Conservation (phyloP, 30 jellyfish, hydroid and myxozoan species). For the Aurelia sp. region DNA sequence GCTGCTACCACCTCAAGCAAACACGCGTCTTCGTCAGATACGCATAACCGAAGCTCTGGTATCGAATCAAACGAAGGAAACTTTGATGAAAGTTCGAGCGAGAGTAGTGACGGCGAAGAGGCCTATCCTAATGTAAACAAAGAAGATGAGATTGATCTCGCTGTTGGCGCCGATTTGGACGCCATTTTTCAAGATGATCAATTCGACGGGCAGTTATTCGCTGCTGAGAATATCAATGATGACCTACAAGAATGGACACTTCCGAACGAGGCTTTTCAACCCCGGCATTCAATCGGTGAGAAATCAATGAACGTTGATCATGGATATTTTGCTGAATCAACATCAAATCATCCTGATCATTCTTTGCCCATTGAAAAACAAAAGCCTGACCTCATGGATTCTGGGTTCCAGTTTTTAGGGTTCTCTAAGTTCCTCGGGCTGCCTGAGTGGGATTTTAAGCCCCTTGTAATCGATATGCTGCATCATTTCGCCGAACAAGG, state of each 20-base stretch:
- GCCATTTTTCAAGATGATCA: conserved; percentile 92
- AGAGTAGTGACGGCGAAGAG: conserved; percentile 53
- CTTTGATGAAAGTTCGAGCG: conserved; percentile 30
- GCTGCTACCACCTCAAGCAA: conserved; percentile 5
- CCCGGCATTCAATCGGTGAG: conserved; percentile 77
- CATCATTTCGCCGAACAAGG: conserved; percentile 90
- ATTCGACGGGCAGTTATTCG: conserved; percentile 76
- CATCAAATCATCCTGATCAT: conserved; percentile 40
- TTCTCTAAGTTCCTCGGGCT: conserved; percentile 52
- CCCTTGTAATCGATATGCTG: conserved; percentile 82
- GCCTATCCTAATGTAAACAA: conserved; percentile 46
- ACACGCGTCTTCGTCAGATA: conserved; percentile 45
- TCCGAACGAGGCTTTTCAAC: conserved; percentile 86
- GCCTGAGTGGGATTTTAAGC: conserved; percentile 92
- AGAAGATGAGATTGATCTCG: conserved; percentile 56
- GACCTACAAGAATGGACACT: conserved; percentile 79
- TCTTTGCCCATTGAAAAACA: conserved; percentile 38
- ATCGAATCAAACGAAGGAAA: conserved; percentile 38
- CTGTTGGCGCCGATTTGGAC: conserved; percentile 89
- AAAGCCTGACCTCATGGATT: conserved; percentile 31
- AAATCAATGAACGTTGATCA: conserved; percentile 66
- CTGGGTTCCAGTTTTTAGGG: conserved; percentile 25
- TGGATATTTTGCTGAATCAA: conserved; percentile 19
- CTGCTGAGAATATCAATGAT: conserved; percentile 57
- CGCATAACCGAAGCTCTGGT: conserved; percentile 28